Conservation (phyloP, 1,140 invertebrate genomes). For the Leucophenga varia region DNA sequence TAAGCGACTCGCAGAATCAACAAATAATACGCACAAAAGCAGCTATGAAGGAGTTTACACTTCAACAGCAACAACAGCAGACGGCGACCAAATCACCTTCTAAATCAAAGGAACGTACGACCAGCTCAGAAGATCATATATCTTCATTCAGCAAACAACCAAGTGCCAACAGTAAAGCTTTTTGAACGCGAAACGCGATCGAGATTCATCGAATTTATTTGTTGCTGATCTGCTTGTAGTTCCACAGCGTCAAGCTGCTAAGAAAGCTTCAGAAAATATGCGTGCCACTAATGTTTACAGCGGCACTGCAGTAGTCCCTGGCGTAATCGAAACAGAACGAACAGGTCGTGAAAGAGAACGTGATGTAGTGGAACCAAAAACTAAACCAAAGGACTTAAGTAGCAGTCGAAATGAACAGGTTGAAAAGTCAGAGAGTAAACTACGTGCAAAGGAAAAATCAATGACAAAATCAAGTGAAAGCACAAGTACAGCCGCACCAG, state of each 20-base stretch:
- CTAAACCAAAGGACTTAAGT: conserved; percentile 8
- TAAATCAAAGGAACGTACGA: conserved; percentile 8
- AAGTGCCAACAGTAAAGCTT: conserved; percentile 10
- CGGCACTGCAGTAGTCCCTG: conserved; percentile 20
- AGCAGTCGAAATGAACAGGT: conserved; percentile 25
- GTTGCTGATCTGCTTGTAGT: conserved; percentile 80
- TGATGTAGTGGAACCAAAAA: neutral
- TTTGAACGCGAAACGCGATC: conserved; percentile 19
- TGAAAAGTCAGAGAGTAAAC: conserved; percentile 16
- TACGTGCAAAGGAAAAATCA: conserved; percentile 34
- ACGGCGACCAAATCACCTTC: conserved; percentile 3
- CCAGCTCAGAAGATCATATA: conserved; percentile 13
- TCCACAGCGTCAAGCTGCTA: conserved; percentile 87
- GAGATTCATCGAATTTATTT: conserved; percentile 51
- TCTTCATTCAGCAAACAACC: conserved; percentile 13
- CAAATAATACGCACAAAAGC: conserved; percentile 73
- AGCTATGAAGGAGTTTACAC: conserved; percentile 76
- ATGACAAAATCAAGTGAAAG: conserved; percentile 19
- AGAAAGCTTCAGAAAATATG: conserved; percentile 87
- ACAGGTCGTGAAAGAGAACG: conserved; percentile 19
- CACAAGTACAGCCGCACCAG: conserved; percentile 23
- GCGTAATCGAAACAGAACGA: too few species aligned
- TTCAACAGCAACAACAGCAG: conserved; percentile 20
- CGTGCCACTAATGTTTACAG: conserved; percentile 60
- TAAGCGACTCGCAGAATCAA: conserved; percentile 69